Conservation (phyloP, 2,113 vertebrate species). For the Panthera tigris region DNA sequence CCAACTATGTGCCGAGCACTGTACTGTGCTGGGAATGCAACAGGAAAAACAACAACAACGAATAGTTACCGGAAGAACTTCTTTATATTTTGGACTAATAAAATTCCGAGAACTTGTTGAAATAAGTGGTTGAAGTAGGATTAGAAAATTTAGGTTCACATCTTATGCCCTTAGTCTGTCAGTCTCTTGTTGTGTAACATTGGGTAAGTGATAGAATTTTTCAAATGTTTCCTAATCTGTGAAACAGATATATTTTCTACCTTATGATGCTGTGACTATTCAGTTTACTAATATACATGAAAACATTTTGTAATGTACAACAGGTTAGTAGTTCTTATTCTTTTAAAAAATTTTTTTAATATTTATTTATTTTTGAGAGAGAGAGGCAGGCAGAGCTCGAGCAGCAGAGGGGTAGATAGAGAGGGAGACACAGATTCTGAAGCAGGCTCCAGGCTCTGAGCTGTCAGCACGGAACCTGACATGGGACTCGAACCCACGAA, state of each 20-base stretch:
- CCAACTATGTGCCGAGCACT: neutral
- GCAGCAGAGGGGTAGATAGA: no score
- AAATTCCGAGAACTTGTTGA: slow-evolving; percentile 19
- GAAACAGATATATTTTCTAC: neutral
- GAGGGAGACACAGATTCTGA: no score
- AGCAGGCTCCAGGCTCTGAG: no score
- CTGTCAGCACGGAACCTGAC: no score
- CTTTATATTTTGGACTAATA: neutral
- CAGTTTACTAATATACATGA: neutral
- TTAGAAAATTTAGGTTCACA: neutral
- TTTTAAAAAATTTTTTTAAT: no score
- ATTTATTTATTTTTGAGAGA: no score
- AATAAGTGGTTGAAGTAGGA: neutral
- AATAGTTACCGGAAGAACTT: neutral
- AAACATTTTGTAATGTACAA: neutral
- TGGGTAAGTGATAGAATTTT: neutral
- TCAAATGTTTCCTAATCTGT: neutral
- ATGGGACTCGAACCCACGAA: no score
- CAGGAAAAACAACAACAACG: neutral
- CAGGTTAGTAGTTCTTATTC: neutral
- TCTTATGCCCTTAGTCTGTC: neutral
- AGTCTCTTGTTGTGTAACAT: neutral
- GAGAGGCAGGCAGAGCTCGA: no score
- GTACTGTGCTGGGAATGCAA: neutral
- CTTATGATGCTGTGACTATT: neutral